A percentile compares a stretch with the other conserved stretches of the same genome.
phyloP scores from a whole-genome alignment of 2,797 vertebrate species.

The Periparus ater region DNA sequence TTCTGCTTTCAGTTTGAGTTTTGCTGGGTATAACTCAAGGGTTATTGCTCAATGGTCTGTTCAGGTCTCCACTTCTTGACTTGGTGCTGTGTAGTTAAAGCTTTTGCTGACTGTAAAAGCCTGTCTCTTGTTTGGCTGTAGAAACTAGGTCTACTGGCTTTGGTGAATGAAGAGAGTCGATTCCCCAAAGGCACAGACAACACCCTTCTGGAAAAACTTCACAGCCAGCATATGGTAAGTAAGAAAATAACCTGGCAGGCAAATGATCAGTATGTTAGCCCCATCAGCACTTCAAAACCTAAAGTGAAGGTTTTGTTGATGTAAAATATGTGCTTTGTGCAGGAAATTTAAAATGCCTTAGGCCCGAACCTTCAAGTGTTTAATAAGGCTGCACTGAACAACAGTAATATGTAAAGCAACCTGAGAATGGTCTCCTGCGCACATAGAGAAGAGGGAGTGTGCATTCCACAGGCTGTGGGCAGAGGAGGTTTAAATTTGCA shows the following conservation, averaged over 20 bases:
- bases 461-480: neutral
- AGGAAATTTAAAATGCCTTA: conserved; percentile 19
- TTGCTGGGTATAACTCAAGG: neutral
- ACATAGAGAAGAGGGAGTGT: neutral
- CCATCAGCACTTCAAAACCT: conserved; percentile 48
- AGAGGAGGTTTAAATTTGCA: neutral
- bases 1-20: neutral
- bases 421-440: neutral
- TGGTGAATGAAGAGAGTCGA: conserved; percentile 93
- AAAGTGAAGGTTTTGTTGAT: conserved; percentile 48
- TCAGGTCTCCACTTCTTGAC: conserved; percentile 6
- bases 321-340: conserved; percentile 36
- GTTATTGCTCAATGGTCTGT: neutral
- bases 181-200: conserved; percentile 94
- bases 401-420: neutral
- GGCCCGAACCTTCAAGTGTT: neutral
- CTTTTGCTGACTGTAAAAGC: conserved; percentile 41
- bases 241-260: conserved; percentile 50
- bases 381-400: neutral
- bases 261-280: conserved; percentile 60
- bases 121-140: conserved; percentile 57
- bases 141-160: conserved; percentile 92
- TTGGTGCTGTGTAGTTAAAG: neutral
- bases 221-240: conserved; percentile 89
- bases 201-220: conserved; percentile 92